These are phyloP conservation scores for Smithornis capensis DNA, from an alignment of 2,113 vertebrate genomes.

Conservation along the genomic window DNA sequence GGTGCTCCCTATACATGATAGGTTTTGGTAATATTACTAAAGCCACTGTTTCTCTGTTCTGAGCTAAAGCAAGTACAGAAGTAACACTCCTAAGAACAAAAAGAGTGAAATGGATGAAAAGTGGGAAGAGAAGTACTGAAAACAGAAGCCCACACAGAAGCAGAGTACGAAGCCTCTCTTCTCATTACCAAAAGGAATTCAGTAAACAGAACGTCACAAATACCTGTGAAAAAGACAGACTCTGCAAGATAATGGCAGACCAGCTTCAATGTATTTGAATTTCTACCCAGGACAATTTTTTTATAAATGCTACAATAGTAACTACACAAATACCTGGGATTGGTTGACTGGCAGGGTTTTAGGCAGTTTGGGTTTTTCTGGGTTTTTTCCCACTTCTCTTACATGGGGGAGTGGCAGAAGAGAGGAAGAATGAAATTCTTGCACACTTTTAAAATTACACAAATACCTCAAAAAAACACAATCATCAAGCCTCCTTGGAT, in stretches of 20 bases:
- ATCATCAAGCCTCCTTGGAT: background rate
- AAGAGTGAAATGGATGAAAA: background rate
- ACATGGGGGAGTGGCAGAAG: too few relatives aligned
- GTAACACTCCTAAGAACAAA: background rate
- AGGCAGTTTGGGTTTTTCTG: background rate
- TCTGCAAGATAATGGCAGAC: background rate
- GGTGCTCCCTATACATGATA: fast-evolving
- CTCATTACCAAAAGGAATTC: background rate
- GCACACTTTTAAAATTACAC: background rate
- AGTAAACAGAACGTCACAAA: background rate
- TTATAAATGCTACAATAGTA: background rate
- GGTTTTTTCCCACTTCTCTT: background rate
- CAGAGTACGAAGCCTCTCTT: background rate
- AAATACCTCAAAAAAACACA: background rate
- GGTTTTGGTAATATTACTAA: background rate
- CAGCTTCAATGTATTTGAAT: background rate
- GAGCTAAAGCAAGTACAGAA: background rate
- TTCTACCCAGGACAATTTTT: background rate
- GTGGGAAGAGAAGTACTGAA: background rate
- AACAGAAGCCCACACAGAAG: background rate
- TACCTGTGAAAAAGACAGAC: background rate
- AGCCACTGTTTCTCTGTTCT: background rate
- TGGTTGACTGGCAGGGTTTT: background rate
- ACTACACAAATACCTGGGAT: background rate
- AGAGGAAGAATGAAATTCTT: background rate